Conservation (phyloP, 2,888 invertebrate species). For the Desoria tigrina region DNA sequence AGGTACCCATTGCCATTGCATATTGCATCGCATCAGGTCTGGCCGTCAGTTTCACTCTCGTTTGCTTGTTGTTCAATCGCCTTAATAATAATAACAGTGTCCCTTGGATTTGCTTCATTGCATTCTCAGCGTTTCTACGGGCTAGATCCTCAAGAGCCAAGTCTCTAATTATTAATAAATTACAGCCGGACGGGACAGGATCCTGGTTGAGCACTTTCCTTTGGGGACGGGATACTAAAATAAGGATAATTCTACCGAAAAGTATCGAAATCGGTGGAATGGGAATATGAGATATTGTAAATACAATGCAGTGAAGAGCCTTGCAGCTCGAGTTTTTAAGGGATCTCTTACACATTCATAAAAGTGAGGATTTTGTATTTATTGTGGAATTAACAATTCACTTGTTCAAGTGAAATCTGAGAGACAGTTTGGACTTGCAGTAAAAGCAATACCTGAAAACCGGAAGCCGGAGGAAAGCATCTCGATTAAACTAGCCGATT, state of each 20-base stretch:
- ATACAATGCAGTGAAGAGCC: constrained; percentile 2
- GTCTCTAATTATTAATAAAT: neutral
- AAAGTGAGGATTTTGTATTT: too few species aligned
- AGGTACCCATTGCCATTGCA: too few species aligned
- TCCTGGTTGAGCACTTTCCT: too few species aligned
- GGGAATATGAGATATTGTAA: constrained; percentile 14
- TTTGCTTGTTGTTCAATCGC: constrained; percentile 5
- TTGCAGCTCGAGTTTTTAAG: neutral
- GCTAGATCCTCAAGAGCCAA: neutral
- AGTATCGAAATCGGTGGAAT: neutral
- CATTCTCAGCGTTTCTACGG: constrained; percentile 20
- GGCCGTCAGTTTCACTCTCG: constrained; percentile 23
- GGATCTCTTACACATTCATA: too few species aligned
- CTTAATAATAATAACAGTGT: constrained; percentile 23
- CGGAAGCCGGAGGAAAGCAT: too few species aligned
- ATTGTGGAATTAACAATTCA: too few species aligned
- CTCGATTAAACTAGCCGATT: too few species aligned
- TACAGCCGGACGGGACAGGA: neutral
- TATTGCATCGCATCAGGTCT: neutral
- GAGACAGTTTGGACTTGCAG: too few species aligned
- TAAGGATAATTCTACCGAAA: too few species aligned
- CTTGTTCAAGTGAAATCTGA: too few species aligned
- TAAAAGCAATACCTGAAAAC: too few species aligned
- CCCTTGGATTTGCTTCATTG: constrained; percentile 32
- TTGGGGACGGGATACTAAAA: too few species aligned